These are phyloP conservation scores for Enteromius argenteus DNA, from an alignment of 2,797 vertebrate genomes.

Conservation along the genomic window DNA sequence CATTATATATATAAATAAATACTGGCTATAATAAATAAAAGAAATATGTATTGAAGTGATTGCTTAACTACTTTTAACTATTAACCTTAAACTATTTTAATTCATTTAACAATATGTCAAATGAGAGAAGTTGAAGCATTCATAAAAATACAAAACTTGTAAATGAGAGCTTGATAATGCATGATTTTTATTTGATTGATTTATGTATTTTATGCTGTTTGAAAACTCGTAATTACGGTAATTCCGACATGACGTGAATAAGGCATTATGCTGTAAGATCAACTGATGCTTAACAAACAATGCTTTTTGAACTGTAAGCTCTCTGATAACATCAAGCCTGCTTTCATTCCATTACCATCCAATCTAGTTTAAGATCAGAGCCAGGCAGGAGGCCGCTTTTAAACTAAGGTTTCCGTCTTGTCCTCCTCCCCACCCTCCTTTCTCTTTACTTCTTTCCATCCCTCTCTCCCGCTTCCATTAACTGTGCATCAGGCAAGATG, in stretches of 20 bases:
- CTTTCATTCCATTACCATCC: conserved; percentile 44
- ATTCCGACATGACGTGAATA: not conserved
- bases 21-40: not conserved
- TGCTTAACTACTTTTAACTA: not conserved
- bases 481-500: conserved; percentile 98
- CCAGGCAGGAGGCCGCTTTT: conserved; percentile 85
- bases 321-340: conserved; percentile 30
- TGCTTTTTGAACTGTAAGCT: conserved; percentile 27
- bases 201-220: not conserved
- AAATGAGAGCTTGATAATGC: not conserved
- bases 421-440: conserved; percentile 51
- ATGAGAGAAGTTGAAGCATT: not conserved
- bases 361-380: conserved; percentile 65
- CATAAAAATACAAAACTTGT: not conserved
- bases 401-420: conserved; percentile 85
- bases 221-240: not conserved
- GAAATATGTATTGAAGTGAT: not conserved
- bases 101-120: not conserved
- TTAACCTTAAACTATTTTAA: not conserved
- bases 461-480: conserved; percentile 87
- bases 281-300: conserved; percentile 30
- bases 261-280: conserved; percentile 1
- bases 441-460: conserved; percentile 68
- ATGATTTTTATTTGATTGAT: not conserved
- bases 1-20: not conserved